Evolutionary conservation across 2,888 invertebrate species (phyloP).

Genomic region (Octonoba sinensis): DNA sequence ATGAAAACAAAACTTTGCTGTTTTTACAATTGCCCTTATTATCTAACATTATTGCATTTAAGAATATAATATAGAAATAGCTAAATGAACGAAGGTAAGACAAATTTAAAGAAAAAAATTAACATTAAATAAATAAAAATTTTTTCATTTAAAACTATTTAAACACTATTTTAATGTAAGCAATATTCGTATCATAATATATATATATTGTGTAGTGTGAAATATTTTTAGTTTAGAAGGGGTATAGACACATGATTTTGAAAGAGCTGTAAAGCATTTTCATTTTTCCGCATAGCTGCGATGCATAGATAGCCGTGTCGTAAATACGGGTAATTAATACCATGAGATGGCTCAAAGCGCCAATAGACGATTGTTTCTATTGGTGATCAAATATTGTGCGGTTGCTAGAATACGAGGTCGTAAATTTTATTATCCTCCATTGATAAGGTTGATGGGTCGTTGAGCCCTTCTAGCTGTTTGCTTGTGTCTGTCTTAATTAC

Average conservation of each 20-base stretch:
- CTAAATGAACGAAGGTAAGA: too few species aligned
- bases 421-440: conserved; percentile 50
- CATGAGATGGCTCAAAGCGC: conserved; percentile 28
- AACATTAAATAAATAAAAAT: too few species aligned
- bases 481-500: conserved; percentile 37
- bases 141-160: too few species aligned
- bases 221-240: not conserved
- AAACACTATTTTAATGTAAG: too few species aligned
- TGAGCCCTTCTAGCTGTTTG: conserved; percentile 45
- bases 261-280: conserved; percentile 22
- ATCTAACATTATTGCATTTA: too few species aligned
- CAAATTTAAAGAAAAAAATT: too few species aligned
- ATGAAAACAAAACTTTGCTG: too few species aligned
- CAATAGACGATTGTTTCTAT: conserved; percentile 47
- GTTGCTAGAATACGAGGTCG: conserved; percentile 24
- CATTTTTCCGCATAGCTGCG: conserved; percentile 15
- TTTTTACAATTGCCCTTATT: too few species aligned
- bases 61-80: too few species aligned
- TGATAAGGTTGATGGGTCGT: conserved; percentile 50
- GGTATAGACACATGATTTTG: conserved; percentile 10
- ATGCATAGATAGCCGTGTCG: conserved; percentile 11
- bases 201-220: not conserved
- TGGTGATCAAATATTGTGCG: conserved; percentile 44
- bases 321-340: conserved; percentile 46
- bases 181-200: not conserved